phyloP scores from a whole-genome alignment of 2,888 invertebrate genomes.

The Osedax fenrisi region DNA sequence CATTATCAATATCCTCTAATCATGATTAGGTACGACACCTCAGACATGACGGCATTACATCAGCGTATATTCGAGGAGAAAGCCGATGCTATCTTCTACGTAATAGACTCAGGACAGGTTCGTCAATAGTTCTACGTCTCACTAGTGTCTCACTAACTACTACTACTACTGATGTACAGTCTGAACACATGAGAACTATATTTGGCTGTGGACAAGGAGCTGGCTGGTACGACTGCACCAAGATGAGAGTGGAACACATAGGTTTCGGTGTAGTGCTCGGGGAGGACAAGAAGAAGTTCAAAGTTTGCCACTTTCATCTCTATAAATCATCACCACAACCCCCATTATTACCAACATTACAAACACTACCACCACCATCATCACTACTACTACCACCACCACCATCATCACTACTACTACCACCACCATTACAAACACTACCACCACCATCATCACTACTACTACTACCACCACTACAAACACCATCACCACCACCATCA shows the following conservation, averaged over 20 bases:
- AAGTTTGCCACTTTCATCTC: neutral
- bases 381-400: slow-evolving; percentile 18
- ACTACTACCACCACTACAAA: neutral
- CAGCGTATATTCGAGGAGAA: slow-evolving; percentile 61
- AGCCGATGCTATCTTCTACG: slow-evolving; percentile 77
- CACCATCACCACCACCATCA: neutral
- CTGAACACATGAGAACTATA: slow-evolving; percentile 63
- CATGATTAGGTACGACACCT: slow-evolving; percentile 68
- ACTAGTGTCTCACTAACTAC: neutral
- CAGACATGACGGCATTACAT: slow-evolving; percentile 82
- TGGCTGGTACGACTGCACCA: slow-evolving; percentile 61
- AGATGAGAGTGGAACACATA: slow-evolving; percentile 69
- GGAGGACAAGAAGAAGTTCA: slow-evolving; percentile 61
- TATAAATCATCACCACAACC: too few relatives aligned
- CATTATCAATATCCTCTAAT: too few relatives aligned
- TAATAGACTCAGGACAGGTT: slow-evolving; percentile 82
- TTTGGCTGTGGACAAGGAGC: slow-evolving; percentile 63
- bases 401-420: slow-evolving; percentile 67
- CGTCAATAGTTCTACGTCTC: neutral
- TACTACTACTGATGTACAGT: slow-evolving; percentile 45
- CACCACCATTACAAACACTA: too few relatives aligned
- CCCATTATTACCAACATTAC: too few relatives aligned
- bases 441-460: neutral
- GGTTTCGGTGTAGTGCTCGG: slow-evolving; percentile 92
- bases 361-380: neutral